Conservation (phyloP, 2,113 vertebrate species). For the Microtus richardsoni region DNA sequence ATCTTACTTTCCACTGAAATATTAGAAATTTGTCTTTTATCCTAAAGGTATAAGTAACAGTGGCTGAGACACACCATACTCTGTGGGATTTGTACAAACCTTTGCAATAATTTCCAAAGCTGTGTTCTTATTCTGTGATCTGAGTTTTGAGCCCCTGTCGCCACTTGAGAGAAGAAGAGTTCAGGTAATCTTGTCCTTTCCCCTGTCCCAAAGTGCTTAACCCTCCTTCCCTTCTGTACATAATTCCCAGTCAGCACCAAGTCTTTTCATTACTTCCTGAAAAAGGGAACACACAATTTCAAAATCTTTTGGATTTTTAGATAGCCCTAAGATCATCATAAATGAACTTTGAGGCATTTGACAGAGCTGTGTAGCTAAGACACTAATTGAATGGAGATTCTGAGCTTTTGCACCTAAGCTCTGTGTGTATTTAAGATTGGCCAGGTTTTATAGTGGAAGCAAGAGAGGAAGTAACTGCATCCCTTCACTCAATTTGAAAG, state of each 20-base stretch:
- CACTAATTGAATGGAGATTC: constrained; percentile 72
- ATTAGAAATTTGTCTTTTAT: background rate
- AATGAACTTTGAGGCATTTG: constrained; percentile 66
- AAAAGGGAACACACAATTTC: background rate
- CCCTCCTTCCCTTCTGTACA: constrained; percentile 18
- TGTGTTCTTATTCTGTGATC: constrained; percentile 68
- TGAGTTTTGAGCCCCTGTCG: constrained; percentile 59
- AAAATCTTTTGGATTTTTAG: constrained; percentile 70
- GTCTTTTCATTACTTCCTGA: constrained; percentile 66
- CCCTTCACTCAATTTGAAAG: constrained; percentile 24
- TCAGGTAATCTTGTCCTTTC: constrained; percentile 66
- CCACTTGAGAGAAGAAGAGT: constrained; percentile 27
- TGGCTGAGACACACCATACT: constrained; percentile 13
- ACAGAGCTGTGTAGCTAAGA: constrained; percentile 63
- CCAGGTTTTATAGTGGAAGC: constrained; percentile 52
- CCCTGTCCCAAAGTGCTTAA: constrained; percentile 55
- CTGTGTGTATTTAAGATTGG: constrained; percentile 69
- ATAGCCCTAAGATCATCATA: constrained; percentile 73
- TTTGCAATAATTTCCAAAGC: constrained; percentile 75
- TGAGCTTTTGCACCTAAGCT: constrained; percentile 64
- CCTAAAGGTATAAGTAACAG: constrained; percentile 33
- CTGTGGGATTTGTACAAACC: constrained; percentile 56
- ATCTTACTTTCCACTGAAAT: constrained; percentile 39
- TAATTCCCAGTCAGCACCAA: constrained; percentile 37
- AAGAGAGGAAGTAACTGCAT: constrained; percentile 55